Base-by-base conservation (phyloP, 2,797 vertebrate genomes). In the Paratrypauchen microcephalus region DNA sequence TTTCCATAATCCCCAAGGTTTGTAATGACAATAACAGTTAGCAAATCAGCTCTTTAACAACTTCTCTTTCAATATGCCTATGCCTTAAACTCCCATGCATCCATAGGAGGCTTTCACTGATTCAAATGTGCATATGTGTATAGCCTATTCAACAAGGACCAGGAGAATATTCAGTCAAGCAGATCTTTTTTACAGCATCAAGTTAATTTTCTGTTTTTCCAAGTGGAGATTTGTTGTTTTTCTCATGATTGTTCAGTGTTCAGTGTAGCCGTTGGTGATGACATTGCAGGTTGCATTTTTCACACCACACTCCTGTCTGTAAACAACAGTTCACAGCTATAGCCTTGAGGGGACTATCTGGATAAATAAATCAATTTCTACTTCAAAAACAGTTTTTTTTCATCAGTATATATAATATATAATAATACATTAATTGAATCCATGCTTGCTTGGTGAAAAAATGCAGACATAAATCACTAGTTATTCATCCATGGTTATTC, bases 241-340 rank as follows among this genome's bases (percentile, higher is more conserved):
- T 61, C 59, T 61, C 11, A 39, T 60, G 26, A 28, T 16, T 26
- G 24, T 32, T 19, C 19, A 30, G 16, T 6, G 15, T 18, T 56
- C 3, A 19, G 6, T 32, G 28, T 13, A 11, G 28, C 30, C 18
- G 9, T 5, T 23, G n/a, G 32, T 23, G 30, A n/a, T 21, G 32
- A 39, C 36, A 41, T 41, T 61, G 36, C 59, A 61, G 9, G 32
- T 61, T 61, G n/a, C 36, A 39, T 39, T 61, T 58, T 39, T 41
- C 30, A 21, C 59, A 19, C 30, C 9, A 39, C 58, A 60, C 58
- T 32, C 39, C 16, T 2, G 58, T 60, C 24, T 59, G 28, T 59
- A 18, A 59, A 59, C 28, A 32, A 19, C 15, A 30, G 3, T 9
- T 59, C 59, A 39, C 58, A 36, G 3, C n/a, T 5, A 19, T 36